A percentile compares a stretch with the other conserved stretches of the same genome.
Conservation (phyloP, 2,797 vertebrate genomes). For the Notolabrus celidotus region DNA sequence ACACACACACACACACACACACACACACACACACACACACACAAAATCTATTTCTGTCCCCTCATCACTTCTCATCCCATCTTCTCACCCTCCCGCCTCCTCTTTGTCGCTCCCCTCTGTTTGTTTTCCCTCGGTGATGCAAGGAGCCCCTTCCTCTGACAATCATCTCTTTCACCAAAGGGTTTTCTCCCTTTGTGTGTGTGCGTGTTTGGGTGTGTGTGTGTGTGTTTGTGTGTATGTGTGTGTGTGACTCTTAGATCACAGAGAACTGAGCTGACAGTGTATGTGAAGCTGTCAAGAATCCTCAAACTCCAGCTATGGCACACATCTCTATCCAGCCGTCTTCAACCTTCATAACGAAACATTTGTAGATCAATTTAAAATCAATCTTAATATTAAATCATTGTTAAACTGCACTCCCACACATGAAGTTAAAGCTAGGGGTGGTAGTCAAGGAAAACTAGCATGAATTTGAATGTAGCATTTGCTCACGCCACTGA, state of each 20-base stretch:
- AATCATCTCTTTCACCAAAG: conserved; percentile 31
- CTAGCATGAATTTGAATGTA: too few species aligned
- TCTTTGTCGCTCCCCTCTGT: conserved; percentile 22
- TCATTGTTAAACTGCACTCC: too few species aligned
- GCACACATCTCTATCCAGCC: not conserved
- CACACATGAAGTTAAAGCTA: not conserved
- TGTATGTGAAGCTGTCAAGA: not conserved
- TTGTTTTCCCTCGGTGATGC: conserved; percentile 13
- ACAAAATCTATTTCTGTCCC: conserved; percentile 26
- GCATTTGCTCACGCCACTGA: too few species aligned
- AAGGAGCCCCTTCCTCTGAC: conserved; percentile 15
- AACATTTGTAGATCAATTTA: not conserved
- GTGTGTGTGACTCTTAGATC: conserved; percentile 11
- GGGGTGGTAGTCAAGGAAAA: too few species aligned
- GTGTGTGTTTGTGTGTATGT: not conserved
- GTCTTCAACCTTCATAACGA: conserved; percentile 6
- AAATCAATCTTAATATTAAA: too few species aligned
- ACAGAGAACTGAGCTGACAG: conserved; percentile 13
- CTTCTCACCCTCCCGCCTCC: not conserved
- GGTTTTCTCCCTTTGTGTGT: not conserved
- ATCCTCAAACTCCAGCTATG: conserved; percentile 1
- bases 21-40: not conserved
- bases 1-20: conserved; percentile 29
- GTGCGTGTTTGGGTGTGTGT: too few species aligned
- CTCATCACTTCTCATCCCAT: conserved; percentile 14